Evolutionary conservation across 2,797 vertebrate species (phyloP), one percentile per base, ranked within the genome.

Genomic region (Halcyon smyrnensis): DNA sequence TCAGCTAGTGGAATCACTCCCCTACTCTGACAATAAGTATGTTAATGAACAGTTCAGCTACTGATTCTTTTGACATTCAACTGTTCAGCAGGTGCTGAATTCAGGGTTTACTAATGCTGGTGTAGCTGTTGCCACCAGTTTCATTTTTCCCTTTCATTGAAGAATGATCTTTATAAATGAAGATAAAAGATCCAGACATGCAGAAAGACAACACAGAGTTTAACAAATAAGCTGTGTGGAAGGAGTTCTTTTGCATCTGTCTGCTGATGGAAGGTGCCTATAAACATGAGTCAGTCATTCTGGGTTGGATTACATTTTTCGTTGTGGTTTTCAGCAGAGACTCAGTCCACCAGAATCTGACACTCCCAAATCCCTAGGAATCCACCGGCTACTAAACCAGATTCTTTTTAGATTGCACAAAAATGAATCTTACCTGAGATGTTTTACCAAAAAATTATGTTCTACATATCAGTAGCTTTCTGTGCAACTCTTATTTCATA

Each of bases 11-110:
- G 65, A 67, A 11, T 54, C 84, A 64, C 75, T 87, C 19, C 19
- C 7, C 32, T 77, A 57, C 78, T 64, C 71, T 88, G 79, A 85
- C 79, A 89, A 91, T 36, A 81, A 90, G 73, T 43, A 79, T 4
- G 34, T 24, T 88, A 88, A 95, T 74, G 69, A 90, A 93, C 41
- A 85, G 82, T 54, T 86, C 69, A 56, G n/a, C 46, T 73, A 70
- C 70, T 4, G 17, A 93, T 91, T 81, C 53, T 86, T 93, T 30
- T 69, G 85, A 88, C 59, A 57, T 84, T 39, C 75, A 65, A 84
- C 90, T 78, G 65, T 73, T 73, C 57, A 84, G 90, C 21, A 65
- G 60, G 65, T 46, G 57, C 53, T 75, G 69, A 94, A 81, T 54
- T 65, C 62, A 86, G 37, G 41, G 30, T 78, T 90, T 84, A 77